These are phyloP conservation scores for Poeciliopsis paucimaculata DNA, from an alignment of 2,797 vertebrate species.

Conservation along the genomic window DNA sequence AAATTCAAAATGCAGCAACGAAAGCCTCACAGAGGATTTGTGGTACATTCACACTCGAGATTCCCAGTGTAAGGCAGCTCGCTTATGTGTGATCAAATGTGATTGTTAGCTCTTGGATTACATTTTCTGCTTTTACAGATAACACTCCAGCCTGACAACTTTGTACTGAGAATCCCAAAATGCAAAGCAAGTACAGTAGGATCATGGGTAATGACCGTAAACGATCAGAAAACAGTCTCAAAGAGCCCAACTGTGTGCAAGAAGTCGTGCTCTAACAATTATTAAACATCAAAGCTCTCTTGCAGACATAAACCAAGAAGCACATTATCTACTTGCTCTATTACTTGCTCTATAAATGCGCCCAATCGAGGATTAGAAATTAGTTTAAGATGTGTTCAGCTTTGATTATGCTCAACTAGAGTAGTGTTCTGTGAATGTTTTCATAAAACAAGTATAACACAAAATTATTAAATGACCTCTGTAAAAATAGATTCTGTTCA, in stretches of 20 bases:
- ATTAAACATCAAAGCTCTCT: slow-evolving; percentile 72
- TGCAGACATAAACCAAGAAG: slow-evolving; percentile 65
- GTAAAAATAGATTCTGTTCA: slow-evolving; percentile 63
- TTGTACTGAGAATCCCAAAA: not conserved
- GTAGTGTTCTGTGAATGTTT: slow-evolving; percentile 24
- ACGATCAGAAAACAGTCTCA: slow-evolving; percentile 49
- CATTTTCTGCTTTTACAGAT: slow-evolving; percentile 21
- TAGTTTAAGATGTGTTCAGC: slow-evolving; percentile 56
- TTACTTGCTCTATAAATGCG: slow-evolving; percentile 71
- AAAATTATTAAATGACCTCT: slow-evolving; percentile 34
- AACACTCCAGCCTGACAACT: slow-evolving; percentile 14
- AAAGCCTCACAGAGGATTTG: slow-evolving; percentile 1
- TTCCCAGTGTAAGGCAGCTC: slow-evolving; percentile 13
- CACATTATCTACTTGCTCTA: slow-evolving; percentile 66
- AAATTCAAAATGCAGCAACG: slow-evolving; percentile 4
- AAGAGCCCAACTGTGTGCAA: slow-evolving; percentile 73
- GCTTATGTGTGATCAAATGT: slow-evolving; percentile 34
- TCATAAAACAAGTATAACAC: not conserved
- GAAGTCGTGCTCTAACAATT: slow-evolving; percentile 62
- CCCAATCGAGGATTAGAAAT: slow-evolving; percentile 63
- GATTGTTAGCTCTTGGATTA: slow-evolving; percentile 21
- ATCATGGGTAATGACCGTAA: slow-evolving; percentile 76
- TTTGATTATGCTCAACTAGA: not conserved
- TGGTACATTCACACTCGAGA: slow-evolving; percentile 27
- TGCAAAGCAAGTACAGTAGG: slow-evolving; percentile 29